Percentiles rank a stretch among this genome's conserved stretches.
phyloP scores from a whole-genome alignment of 2,888 invertebrate species.

The Synanthedon myopaeformis region DNA sequence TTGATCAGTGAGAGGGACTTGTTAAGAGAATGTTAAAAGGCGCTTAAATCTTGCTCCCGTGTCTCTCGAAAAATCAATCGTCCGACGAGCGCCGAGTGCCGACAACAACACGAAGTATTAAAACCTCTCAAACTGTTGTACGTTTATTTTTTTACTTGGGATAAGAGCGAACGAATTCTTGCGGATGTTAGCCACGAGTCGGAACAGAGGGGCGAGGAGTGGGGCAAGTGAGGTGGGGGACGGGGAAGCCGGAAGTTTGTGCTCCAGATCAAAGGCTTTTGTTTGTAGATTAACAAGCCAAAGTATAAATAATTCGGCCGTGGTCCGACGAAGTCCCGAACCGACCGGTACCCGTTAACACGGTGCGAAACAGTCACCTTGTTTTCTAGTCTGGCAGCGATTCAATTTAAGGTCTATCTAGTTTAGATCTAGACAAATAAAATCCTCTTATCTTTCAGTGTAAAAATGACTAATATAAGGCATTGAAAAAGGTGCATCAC shows the following conservation, averaged over 20 bases:
- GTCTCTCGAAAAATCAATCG: conserved; percentile 3
- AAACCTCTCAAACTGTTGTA: conserved; percentile 7
- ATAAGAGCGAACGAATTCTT: conserved; percentile 28
- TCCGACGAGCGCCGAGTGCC: not conserved
- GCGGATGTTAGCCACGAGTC: conserved; percentile 13
- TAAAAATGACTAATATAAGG: too few relatives aligned
- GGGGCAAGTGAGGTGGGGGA: not conserved
- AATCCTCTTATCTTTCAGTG: too few relatives aligned
- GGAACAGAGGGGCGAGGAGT: not conserved
- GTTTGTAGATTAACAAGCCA: conserved; percentile 43
- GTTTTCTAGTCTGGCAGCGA: too few relatives aligned
- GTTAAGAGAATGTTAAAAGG: not conserved
- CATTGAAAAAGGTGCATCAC: too few relatives aligned
- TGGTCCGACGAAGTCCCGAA: not conserved
- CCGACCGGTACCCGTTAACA: not conserved
- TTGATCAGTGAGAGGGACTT: conserved; percentile 5
- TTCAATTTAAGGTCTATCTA: too few relatives aligned
- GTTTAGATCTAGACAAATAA: too few relatives aligned
- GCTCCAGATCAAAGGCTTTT: conserved; percentile 47
- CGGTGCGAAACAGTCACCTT: not conserved
- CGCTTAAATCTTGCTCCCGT: not conserved
- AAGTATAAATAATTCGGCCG: conserved; percentile 14
- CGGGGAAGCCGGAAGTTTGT: conserved; percentile 23
- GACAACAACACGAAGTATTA: conserved; percentile 8
- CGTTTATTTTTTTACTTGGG: conserved; percentile 18